phyloP scores from a whole-genome alignment of 2,113 vertebrate genomes.

The Aplodontia rufa region DNA sequence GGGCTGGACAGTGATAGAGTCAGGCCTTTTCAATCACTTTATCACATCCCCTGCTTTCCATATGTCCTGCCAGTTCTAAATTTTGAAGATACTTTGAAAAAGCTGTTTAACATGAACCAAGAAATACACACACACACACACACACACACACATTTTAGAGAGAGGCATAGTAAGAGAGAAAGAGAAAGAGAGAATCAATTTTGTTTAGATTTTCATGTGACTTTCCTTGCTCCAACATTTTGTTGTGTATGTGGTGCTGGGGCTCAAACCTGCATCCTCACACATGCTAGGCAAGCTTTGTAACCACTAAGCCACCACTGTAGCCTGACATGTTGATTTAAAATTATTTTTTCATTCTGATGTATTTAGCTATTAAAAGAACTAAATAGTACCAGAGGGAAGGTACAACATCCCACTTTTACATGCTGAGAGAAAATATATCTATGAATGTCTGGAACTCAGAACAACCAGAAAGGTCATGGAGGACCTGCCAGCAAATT shows the following conservation, averaged over 20 bases:
- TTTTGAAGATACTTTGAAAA: neutral
- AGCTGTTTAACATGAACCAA: neutral
- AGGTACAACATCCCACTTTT: neutral
- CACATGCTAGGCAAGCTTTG: no score
- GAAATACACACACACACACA: no score
- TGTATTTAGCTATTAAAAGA: slow-evolving; percentile 35
- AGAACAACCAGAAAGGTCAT: neutral
- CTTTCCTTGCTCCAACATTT: no score
- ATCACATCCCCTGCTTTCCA: neutral
- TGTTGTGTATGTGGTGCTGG: no score
- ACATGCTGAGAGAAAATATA: neutral
- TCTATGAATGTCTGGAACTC: neutral
- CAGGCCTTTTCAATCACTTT: neutral
- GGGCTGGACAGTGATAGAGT: neutral
- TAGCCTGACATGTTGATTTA: neutral
- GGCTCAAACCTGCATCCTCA: no score
- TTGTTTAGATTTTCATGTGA: no score
- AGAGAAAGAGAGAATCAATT: no score
- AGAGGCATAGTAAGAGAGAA: no score
- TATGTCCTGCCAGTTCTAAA: neutral
- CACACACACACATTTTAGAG: no score
- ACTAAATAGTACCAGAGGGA: neutral
- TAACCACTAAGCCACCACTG: no score
- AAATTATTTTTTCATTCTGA: neutral
- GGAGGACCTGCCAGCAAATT: neutral